Conservation (phyloP, 2,888 invertebrate species). For the Conomelus anceps region DNA sequence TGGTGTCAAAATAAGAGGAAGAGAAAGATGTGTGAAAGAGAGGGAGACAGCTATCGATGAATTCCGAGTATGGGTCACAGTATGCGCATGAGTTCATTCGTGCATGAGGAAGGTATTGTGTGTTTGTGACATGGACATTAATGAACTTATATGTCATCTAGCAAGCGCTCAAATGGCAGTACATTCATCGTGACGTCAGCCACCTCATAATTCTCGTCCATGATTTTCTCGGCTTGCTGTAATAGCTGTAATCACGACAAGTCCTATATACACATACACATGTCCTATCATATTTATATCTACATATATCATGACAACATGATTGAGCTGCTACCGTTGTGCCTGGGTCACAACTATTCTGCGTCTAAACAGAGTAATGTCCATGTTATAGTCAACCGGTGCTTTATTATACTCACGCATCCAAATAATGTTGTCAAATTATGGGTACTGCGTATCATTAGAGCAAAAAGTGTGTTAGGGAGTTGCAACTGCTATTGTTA, state of each 20-base stretch:
- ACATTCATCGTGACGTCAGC: not conserved
- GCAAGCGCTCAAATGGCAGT: not conserved
- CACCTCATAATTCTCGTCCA: not conserved
- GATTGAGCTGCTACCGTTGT: not conserved
- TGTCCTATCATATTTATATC: not conserved
- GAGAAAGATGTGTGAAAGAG: too few species aligned
- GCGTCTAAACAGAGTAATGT: not conserved
- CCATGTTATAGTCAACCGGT: not conserved
- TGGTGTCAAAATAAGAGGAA: too few species aligned
- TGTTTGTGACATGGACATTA: not conserved
- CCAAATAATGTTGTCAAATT: not conserved
- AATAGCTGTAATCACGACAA: not conserved
- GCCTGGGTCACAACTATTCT: not conserved
- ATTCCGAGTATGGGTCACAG: not conserved
- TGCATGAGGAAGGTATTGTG: not conserved
- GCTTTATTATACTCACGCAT: not conserved
- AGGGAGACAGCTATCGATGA: too few species aligned
- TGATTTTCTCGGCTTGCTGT: not conserved
- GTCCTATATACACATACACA: not conserved
- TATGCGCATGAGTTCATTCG: not conserved
- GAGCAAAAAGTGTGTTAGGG: not conserved
- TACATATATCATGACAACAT: not conserved
- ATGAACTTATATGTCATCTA: not conserved
- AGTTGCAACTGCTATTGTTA: too few species aligned
- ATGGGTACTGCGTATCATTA: not conserved